Conservation (phyloP, 1,140 invertebrate species). For the Oryctes rhinoceros region DNA sequence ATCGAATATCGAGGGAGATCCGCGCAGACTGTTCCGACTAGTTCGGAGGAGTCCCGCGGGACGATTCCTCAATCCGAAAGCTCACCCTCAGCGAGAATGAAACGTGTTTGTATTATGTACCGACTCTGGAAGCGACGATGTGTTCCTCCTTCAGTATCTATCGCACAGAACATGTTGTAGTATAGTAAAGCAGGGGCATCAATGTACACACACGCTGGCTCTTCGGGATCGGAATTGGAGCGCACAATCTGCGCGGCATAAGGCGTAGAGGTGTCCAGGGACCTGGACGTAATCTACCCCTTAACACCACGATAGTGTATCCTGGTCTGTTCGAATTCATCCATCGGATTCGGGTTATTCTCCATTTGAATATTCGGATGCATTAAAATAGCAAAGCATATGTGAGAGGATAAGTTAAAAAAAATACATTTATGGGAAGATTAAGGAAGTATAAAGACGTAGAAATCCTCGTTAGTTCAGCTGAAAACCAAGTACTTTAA, state of each 20-base stretch:
- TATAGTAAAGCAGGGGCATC: not conserved
- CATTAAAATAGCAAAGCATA: too few relatives aligned
- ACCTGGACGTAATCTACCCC: slow-evolving; percentile 4
- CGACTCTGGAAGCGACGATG: not conserved
- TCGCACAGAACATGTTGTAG: not conserved
- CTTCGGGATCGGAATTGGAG: not conserved
- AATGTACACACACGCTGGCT: not conserved
- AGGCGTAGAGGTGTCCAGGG: slow-evolving; percentile 27
- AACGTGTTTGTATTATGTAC: not conserved
- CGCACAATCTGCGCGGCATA: slow-evolving; percentile 25
- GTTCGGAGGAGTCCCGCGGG: not conserved
- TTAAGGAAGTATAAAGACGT: too few relatives aligned
- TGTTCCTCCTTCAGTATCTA: not conserved
- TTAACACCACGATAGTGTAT: not conserved
- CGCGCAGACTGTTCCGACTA: not conserved
- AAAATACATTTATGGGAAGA: too few relatives aligned
- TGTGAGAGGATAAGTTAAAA: too few relatives aligned
- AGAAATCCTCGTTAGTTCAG: too few relatives aligned
- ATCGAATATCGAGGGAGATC: not conserved
- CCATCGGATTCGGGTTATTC: too few relatives aligned
- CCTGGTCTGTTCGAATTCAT: too few relatives aligned
- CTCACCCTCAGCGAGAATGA: not conserved
- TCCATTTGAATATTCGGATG: too few relatives aligned
- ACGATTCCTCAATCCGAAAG: not conserved
- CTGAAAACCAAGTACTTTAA: too few relatives aligned